A percentile compares a stretch with the other conserved stretches of the same genome.
These are phyloP conservation scores for Muscidifurax raptorellus DNA, from an alignment of 1,140 invertebrate species.

Conservation along the genomic window DNA sequence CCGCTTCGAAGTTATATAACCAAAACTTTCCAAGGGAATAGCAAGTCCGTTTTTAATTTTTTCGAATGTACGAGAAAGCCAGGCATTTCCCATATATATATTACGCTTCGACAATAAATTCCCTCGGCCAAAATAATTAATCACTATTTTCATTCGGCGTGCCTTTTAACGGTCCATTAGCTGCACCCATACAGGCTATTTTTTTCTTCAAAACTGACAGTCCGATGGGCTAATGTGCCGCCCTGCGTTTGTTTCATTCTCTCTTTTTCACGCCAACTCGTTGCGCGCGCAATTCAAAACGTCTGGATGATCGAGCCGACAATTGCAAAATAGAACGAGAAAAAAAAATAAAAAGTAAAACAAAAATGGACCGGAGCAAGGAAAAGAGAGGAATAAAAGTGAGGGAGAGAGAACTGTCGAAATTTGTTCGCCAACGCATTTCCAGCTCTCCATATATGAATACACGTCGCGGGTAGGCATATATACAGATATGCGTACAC, in stretches of 20 bases:
- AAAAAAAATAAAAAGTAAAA: slow-evolving; percentile 6
- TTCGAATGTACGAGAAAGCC: too few relatives aligned
- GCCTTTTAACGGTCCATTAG: neutral
- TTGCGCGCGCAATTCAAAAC: slow-evolving; percentile 4
- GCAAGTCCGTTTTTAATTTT: too few relatives aligned
- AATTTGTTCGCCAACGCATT: slow-evolving; percentile 7
- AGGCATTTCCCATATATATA: too few relatives aligned
- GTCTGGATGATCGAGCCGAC: slow-evolving; percentile 28
- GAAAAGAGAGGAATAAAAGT: neutral
- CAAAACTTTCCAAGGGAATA: too few relatives aligned
- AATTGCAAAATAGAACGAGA: slow-evolving; percentile 28
- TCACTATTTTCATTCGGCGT: neutral
- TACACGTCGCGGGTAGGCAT: neutral
- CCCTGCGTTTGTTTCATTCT: neutral
- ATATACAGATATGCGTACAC: too few relatives aligned
- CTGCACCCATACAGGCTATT: neutral
- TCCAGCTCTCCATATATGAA: neutral
- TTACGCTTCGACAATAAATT: neutral
- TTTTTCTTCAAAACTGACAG: neutral
- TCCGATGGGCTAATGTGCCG: neutral
- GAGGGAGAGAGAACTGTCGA: neutral
- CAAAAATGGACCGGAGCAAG: neutral
- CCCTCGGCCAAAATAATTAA: neutral
- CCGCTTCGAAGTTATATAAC: too few relatives aligned
- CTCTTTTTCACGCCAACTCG: neutral